Evolutionary conservation across 37 sponge, comb jelly and placozoan genomes (phyloP), one percentile per base, ranked within the genome.

Genomic region (Ephydatia muelleri): DNA sequence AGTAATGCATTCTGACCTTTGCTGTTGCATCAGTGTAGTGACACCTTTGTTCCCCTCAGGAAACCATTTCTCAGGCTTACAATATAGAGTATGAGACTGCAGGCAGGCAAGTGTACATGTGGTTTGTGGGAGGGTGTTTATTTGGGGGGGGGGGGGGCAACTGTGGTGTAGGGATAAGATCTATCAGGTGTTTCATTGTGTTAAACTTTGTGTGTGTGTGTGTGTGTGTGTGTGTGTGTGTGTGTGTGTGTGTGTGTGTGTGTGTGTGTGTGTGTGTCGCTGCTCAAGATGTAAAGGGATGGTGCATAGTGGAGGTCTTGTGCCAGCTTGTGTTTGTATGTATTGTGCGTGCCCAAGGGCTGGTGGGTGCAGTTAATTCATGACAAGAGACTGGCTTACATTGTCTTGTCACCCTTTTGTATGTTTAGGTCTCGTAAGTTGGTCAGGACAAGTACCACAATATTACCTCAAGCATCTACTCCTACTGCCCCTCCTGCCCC

Each of bases 11-110:
- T 43, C 47, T 43, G 47, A 43, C 47, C 47, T 43, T 43, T 38
- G 35, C 30, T 23, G 30, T 39, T 38, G 14, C 9, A 36, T 35
- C 16, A 34, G 11, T 13, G 23, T 16, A 22, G 23, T 76, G 38
- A 71, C 69, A n/a, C 39, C 71, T 5, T 8, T 22, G 35, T 25
- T 22, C 5, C 34, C 22, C 49, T 30, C 72, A 90, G 90, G 90
- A 85, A n/a, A 81, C 81, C 19, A 77, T 90, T 27, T 30, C 76
- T 5, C 90, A 90, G 79, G 87, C 82, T 31, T 90, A 90, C 78
- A 76, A 27, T 38, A 82, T 90, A 16, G 86, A 90, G 72, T 90
- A 85, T 81, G 82, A 72, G 33, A 32, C 33, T 34, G 16, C 33
- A 72, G 33, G 31, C 31, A 35, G 33, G 33, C 21, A 72, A 23